A percentile compares a stretch with the other conserved stretches of the same genome.
Conservation (phyloP, 2,888 invertebrate species). For the Theristus sp. region DNA sequence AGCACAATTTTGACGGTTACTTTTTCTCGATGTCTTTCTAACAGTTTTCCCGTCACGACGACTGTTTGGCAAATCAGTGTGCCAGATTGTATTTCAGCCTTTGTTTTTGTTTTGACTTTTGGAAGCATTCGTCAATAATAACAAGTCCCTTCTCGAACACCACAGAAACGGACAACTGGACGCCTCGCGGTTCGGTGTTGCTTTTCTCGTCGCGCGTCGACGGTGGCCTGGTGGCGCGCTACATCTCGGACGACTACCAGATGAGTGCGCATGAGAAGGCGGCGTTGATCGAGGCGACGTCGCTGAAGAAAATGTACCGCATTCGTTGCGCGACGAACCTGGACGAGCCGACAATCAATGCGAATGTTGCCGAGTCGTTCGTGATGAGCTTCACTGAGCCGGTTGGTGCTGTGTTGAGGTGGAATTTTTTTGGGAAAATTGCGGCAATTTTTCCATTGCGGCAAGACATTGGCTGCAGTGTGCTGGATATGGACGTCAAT, state of each 20-base stretch:
- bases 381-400: background rate
- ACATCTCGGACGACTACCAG: background rate
- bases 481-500: too few relatives aligned
- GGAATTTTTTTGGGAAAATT: background rate
- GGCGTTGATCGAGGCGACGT: background rate
- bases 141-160: too few relatives aligned
- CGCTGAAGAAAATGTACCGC: background rate
- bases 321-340: background rate
- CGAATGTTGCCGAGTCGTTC: background rate
- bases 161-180: too few relatives aligned
- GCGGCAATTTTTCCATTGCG: background rate
- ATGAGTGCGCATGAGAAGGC: background rate
- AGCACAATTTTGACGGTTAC: background rate
- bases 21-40: background rate
- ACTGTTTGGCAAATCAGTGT: too few relatives aligned
- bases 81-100: too few relatives aligned
- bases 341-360: background rate
- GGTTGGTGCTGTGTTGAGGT: background rate
- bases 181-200: background rate
- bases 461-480: too few relatives aligned
- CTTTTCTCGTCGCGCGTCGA: background rate
- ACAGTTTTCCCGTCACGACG: too few relatives aligned
- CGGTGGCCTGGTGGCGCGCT: background rate
- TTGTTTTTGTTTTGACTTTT: too few relatives aligned
- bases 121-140: too few relatives aligned